Conservation (phyloP, 2,888 invertebrate species). For the Nomada ferruginata region DNA sequence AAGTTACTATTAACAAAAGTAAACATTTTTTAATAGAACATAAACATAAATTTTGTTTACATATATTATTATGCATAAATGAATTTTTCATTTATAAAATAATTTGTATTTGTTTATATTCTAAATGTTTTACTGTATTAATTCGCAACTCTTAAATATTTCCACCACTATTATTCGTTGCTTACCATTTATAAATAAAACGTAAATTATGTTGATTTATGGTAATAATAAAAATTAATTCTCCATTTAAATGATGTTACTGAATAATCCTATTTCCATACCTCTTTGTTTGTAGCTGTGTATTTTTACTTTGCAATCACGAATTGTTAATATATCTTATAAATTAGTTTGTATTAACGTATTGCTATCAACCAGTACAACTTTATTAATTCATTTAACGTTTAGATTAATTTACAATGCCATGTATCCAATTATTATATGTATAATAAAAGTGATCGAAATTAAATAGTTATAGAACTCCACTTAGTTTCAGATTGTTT, state of each 20-base stretch:
- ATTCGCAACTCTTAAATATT: constrained; percentile 7
- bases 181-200: constrained; percentile 19
- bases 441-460: constrained; percentile 25
- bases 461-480: neutral
- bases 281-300: constrained; percentile 10
- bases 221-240: constrained; percentile 15
- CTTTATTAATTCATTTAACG: neutral
- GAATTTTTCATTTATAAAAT: constrained; percentile 1
- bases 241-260: constrained; percentile 5
- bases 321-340: constrained; percentile 4
- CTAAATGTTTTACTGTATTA: constrained; percentile 15
- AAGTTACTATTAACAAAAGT: constrained; percentile 22
- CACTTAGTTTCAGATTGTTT: neutral
- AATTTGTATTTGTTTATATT: constrained; percentile 9
- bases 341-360: constrained; percentile 22
- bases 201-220: neutral
- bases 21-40: constrained; percentile 20
- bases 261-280: constrained; percentile 3
- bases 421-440: constrained; percentile 1
- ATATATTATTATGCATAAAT: constrained; percentile 3
- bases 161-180: constrained; percentile 11
- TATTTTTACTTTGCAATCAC: constrained; percentile 25
- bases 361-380: constrained; percentile 22
- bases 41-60: constrained; percentile 17
- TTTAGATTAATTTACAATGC: constrained; percentile 25